Percentiles rank a stretch among this genome's conserved stretches.
Evolutionary conservation across 2,113 vertebrate genomes (phyloP).

Genomic region (Aptenodytes forsteri): DNA sequence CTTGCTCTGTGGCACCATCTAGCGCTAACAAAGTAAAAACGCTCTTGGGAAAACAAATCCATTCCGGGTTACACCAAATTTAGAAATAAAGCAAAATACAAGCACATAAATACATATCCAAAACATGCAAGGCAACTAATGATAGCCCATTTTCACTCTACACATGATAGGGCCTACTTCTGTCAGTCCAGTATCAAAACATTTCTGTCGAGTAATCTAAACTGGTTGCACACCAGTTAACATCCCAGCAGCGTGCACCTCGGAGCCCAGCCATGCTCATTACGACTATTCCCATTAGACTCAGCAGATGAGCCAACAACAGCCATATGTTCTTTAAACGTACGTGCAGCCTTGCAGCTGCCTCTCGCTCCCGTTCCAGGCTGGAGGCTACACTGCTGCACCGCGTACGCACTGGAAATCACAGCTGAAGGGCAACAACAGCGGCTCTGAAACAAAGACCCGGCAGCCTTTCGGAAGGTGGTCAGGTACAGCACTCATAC

Average conservation of each 20-base stretch:
- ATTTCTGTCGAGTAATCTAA: not conserved
- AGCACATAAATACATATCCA: not conserved
- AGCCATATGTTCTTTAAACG: not conserved
- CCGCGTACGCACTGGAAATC: rapidly evolving
- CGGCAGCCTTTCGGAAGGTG: rapidly evolving
- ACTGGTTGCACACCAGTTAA: not conserved
- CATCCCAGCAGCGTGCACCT: not conserved
- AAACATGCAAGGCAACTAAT: not conserved
- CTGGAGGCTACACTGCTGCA: not conserved
- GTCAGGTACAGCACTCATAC: rapidly evolving
- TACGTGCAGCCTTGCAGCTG: not conserved
- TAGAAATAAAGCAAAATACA: not conserved
- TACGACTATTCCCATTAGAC: not conserved
- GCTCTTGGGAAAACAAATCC: not conserved
- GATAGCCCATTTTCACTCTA: not conserved
- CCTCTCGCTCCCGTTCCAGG: not conserved
- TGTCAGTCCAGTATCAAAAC: not conserved
- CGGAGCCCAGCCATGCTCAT: rapidly evolving
- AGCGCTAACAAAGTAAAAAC: not conserved
- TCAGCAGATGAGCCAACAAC: not conserved
- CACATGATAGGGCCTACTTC: not conserved
- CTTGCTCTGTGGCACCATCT: constrained; percentile 33
- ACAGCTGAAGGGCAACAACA: rapidly evolving
- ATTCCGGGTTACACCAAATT: rapidly evolving
- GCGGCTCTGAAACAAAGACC: rapidly evolving